Base-by-base conservation (phyloP, 2,888 invertebrate species). In the Himalopsyche kuldschensis region DNA sequence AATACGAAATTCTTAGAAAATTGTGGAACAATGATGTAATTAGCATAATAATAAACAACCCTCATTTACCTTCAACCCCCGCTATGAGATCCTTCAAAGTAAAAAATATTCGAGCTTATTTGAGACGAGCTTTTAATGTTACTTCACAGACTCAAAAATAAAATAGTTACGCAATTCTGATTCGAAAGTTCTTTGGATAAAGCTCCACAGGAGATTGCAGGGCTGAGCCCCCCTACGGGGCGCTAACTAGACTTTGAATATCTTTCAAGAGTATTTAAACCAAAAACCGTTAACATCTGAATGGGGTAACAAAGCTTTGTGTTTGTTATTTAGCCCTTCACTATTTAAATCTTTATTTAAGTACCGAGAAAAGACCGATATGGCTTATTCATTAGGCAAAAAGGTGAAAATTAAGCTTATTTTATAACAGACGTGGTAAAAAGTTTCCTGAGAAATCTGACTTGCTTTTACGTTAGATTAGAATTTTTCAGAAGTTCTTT, bases 261-360 rank as follows among this genome's bases (percentile, higher is more conserved):
- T 79, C 31, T 27, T 69, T 35, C 31, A 48, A 47, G 32, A 35
- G 46, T 82, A 82, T 80, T 81, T 84, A 75, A 46, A 27, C 48
- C 32, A n/a, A 31, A 82, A 86, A 86, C 86, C 86, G 86, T 86
- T 86, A 85, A 79, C 78, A 79, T 82, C 27, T 85, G 84, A 84
- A 84, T 85, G 48, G 80, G 5, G 55, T 27, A 24, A 55, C 63
- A 84, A 82, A 46, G 69, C 31, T 81, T 20, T 48, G 69, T 75
- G 79, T 75, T 84, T 81, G 82, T 69, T 82, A 69, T 81, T 80
- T 80, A 79, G 80, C 80, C 79, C 77, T 55, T 47, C 15, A 32
- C 35, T 79, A 82, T 82, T 80, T 69, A 82, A 82, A 82, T 77
- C 75, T 77, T 79, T 84, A 75, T 78, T 31, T 75, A n/a, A 17